Base-by-base conservation (phyloP, 2,797 vertebrate species). In the Graptemys geographica region DNA sequence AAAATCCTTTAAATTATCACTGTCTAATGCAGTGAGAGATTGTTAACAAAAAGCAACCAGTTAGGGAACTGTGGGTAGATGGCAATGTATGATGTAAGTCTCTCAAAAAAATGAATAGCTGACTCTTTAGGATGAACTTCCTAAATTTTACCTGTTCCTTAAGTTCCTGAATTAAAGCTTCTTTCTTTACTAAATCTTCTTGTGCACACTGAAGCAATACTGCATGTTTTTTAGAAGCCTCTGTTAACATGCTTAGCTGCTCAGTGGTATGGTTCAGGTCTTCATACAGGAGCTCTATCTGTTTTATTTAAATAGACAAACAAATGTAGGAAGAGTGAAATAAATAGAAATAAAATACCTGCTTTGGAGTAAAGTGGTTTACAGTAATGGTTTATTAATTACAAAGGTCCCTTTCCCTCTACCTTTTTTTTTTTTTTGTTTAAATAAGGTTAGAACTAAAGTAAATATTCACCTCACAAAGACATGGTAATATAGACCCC, bases 271-370 rank as follows among this genome's bases (percentile, higher is more conserved):
- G 99, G 28, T 94, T 90, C 89, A 99, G 82, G 83, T 99, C 99
- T 41, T 99, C 99, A 89, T 98, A 99, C 92, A 99, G 97, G 94
- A 99, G 98, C 80, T 99, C 99, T 82, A 98, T 98, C 99, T 99
- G 55, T 94, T 87, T 84, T 53, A 89, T 88, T 16, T 86, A 2
- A 51, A 91, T 41, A n/a, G 31, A 81, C 33, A 23, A 83, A 18
- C 56, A 65, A 92, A 86, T 31, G 87, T 81, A 83, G 23, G 85
- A 84, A 56, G 2, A 6, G 53, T 76, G 31, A 3, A 92, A 51
- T n/a, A 41, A 91, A 72, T 3, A 82, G 6, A 65, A 91, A 79
- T 27, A 79, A 86, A 52, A 79, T 49, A 19, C 90, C 28, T 31
- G 28, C 28, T 31, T 59, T 59, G 57, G 27, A 59, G 12, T 59